phyloP scores from a whole-genome alignment of 2,113 vertebrate species.

The Stictonetta naevosa region DNA sequence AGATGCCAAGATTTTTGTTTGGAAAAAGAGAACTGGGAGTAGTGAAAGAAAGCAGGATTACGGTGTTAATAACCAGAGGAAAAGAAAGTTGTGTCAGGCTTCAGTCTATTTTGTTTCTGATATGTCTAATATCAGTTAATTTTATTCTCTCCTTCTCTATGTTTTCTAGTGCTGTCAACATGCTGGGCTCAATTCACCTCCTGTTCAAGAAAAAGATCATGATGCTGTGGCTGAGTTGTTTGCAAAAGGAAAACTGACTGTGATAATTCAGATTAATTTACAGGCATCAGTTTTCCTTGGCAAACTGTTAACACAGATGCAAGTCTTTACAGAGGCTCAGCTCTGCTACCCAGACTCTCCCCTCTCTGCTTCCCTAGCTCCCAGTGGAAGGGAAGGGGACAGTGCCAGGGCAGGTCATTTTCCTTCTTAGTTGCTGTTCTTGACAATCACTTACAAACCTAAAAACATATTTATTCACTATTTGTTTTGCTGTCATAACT shows the following conservation, averaged over 20 bases:
- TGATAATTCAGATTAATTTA: slow-evolving; percentile 55
- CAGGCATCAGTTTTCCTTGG: neutral
- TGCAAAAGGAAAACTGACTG: slow-evolving; percentile 16
- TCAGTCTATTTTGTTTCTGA: neutral
- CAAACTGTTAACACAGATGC: slow-evolving; percentile 40
- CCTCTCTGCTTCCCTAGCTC: neutral
- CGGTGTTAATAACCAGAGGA: neutral
- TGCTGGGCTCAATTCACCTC: neutral
- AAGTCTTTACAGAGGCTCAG: neutral
- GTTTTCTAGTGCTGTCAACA: neutral
- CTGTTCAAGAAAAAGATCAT: neutral
- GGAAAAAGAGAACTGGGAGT: neutral
- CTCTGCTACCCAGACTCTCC: neutral
- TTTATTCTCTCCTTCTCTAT: neutral
- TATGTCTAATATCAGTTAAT: neutral
- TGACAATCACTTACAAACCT: slow-evolving; percentile 10
- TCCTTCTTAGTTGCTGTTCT: neutral
- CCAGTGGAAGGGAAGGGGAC: slow-evolving; percentile 10
- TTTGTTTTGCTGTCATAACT: slow-evolving; percentile 30
- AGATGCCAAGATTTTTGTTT: neutral
- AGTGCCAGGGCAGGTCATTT: neutral
- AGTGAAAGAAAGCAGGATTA: neutral
- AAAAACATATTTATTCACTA: slow-evolving; percentile 12
- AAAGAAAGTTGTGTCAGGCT: neutral
- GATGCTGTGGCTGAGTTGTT: slow-evolving; percentile 4